Evolutionary conservation across 2,797 vertebrate genomes (phyloP).

Genomic region (Lutjanus argentimaculatus): DNA sequence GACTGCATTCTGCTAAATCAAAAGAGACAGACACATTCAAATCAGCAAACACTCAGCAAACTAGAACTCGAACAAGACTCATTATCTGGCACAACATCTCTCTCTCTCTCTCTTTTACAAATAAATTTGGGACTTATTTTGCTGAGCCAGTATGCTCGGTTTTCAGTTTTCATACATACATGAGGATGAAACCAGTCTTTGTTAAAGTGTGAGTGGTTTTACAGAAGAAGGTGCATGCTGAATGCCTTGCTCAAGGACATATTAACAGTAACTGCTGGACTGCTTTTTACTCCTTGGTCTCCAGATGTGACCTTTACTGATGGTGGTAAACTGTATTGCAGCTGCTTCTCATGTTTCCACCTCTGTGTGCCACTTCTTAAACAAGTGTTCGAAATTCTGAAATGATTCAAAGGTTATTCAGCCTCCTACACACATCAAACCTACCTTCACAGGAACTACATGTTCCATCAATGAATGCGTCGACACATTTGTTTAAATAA

Average conservation of each 20-base stretch:
- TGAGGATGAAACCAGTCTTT: neutral
- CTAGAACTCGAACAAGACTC: slow-evolving; percentile 53
- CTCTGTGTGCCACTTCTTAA: slow-evolving; percentile 31
- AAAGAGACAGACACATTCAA: slow-evolving; percentile 70
- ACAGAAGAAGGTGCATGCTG: neutral
- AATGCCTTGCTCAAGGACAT: slow-evolving; percentile 8
- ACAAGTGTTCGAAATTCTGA: slow-evolving; percentile 31
- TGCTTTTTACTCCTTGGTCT: slow-evolving; percentile 2
- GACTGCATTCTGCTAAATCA: slow-evolving; percentile 65
- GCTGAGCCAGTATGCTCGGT: slow-evolving; percentile 40
- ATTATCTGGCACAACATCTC: slow-evolving; percentile 53
- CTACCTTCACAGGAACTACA: slow-evolving; percentile 6
- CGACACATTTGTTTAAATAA: neutral
- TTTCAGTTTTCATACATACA: slow-evolving; percentile 3
- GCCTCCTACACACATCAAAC: slow-evolving; percentile 29
- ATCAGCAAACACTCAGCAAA: slow-evolving; percentile 67
- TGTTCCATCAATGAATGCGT: slow-evolving; percentile 4
- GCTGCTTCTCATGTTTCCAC: slow-evolving; percentile 13
- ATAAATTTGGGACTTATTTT: slow-evolving; percentile 3
- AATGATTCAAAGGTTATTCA: slow-evolving; percentile 45
- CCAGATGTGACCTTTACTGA: slow-evolving; percentile 22
- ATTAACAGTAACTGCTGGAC: neutral
- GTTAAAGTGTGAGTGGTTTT: neutral
- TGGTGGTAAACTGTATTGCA: neutral
- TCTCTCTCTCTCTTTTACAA: neutral